A percentile compares a stretch with the other conserved stretches of the same genome.
Evolutionary conservation across 2,113 vertebrate genomes (phyloP).

Genomic region (Podarcis cretensis): DNA sequence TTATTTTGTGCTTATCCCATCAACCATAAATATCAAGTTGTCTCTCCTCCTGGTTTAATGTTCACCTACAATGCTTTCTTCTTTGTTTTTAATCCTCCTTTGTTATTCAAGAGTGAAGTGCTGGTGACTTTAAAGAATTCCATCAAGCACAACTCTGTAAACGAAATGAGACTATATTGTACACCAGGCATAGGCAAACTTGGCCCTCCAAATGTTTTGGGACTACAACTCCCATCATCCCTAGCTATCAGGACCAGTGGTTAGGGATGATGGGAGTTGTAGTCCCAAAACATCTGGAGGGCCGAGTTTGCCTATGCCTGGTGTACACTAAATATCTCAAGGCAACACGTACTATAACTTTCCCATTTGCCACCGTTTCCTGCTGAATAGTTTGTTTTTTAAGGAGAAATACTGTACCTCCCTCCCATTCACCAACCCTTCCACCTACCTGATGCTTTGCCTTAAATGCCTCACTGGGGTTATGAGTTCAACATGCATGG

Average conservation of each 20-base stretch:
- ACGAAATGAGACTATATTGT: too few relatives aligned
- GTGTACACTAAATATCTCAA: too few relatives aligned
- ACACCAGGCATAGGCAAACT: too few relatives aligned
- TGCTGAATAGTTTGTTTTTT: background rate
- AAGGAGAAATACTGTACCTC: background rate
- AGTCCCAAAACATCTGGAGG: too few relatives aligned
- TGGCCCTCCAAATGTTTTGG: too few relatives aligned
- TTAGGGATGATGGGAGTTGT: too few relatives aligned
- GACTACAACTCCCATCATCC: too few relatives aligned
- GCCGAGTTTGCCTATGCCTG: too few relatives aligned
- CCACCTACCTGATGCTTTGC: background rate
- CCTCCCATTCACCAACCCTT: background rate
- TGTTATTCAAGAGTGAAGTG: conserved; percentile 10
- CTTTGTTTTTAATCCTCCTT: background rate
- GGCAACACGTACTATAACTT: background rate
- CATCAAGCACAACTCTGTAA: too few relatives aligned
- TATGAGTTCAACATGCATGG: background rate
- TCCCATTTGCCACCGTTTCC: background rate
- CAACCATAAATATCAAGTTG: background rate
- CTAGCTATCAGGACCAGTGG: too few relatives aligned
- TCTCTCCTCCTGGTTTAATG: conserved; percentile 14
- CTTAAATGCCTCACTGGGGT: background rate
- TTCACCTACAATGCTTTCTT: background rate
- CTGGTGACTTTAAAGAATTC: background rate
- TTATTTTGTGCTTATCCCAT: conserved; percentile 10